Evolutionary conservation across 2,113 vertebrate genomes (phyloP).

Genomic region (Macrotis lagotis): DNA sequence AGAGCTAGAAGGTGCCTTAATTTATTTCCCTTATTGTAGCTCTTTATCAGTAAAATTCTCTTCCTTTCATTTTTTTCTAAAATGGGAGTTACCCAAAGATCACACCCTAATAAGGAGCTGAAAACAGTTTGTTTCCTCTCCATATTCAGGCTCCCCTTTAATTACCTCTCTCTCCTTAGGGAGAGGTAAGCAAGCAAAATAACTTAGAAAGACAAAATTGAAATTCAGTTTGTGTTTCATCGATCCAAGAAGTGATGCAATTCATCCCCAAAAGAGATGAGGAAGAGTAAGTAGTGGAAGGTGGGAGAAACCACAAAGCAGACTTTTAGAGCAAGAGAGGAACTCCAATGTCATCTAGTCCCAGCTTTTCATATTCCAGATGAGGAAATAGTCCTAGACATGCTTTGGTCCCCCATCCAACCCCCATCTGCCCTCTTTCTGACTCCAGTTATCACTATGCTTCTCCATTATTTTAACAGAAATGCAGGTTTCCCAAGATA

Average conservation of each 20-base stretch:
- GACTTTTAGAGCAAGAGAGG: not conserved
- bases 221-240: not conserved
- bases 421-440: too few species aligned
- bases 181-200: not conserved
- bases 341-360: not conserved
- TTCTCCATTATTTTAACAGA: not conserved
- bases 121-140: not conserved
- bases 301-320: not conserved
- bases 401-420: too few species aligned
- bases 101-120: not conserved
- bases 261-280: not conserved
- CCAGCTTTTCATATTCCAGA: not conserved
- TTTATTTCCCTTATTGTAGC: not conserved
- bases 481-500: not conserved
- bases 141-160: not conserved
- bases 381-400: not conserved
- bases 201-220: not conserved
- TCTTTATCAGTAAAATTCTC: not conserved
- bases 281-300: not conserved
- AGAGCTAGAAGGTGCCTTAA: not conserved
- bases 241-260: not conserved
- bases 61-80: not conserved
- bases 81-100: not conserved
- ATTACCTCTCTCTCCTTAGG: not conserved
- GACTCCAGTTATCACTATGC: not conserved